Evolutionary conservation across 2,797 vertebrate species (phyloP).

Genomic region (Harpagifer antarcticus): DNA sequence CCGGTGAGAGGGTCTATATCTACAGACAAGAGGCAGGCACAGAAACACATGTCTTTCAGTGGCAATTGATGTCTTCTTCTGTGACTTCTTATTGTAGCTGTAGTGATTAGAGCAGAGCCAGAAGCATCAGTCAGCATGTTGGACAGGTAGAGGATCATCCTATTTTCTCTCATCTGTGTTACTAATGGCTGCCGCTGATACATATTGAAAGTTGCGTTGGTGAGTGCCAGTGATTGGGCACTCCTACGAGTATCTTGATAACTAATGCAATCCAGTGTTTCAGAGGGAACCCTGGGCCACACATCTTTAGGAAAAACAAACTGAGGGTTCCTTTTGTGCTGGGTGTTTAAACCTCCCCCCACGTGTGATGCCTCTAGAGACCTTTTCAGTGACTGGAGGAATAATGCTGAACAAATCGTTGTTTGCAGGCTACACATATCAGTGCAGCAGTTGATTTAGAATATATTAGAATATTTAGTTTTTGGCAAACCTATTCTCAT

Average conservation of each 20-base stretch:
- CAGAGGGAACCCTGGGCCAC: slow-evolving; percentile 15
- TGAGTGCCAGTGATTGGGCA: slow-evolving; percentile 36
- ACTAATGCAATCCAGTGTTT: slow-evolving; percentile 35
- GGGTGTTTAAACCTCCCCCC: background rate
- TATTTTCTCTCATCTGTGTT: slow-evolving; percentile 39
- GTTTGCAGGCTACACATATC: background rate
- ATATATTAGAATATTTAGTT: background rate
- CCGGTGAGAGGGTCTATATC: slow-evolving; percentile 51
- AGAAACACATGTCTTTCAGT: slow-evolving; percentile 55
- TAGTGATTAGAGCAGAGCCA: slow-evolving; percentile 69
- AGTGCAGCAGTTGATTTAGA: background rate
- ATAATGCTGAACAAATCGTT: background rate
- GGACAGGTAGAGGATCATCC: slow-evolving; percentile 27
- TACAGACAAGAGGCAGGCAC: slow-evolving; percentile 51
- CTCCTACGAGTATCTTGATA: slow-evolving; percentile 41
- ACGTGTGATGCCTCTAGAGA: background rate
- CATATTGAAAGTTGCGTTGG: slow-evolving; percentile 59
- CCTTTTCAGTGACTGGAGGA: background rate
- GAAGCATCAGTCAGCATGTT: slow-evolving; percentile 38
- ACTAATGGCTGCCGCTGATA: slow-evolving; percentile 52
- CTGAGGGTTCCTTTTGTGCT: slow-evolving; percentile 2
- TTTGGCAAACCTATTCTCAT: background rate
- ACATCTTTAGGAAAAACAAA: slow-evolving; percentile 30
- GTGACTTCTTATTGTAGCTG: slow-evolving; percentile 44
- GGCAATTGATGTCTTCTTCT: slow-evolving; percentile 30